Percentiles rank a stretch among this genome's conserved stretches.
Conservation (phyloP, 2,888 invertebrate species). For the Lottia gigantea region DNA sequence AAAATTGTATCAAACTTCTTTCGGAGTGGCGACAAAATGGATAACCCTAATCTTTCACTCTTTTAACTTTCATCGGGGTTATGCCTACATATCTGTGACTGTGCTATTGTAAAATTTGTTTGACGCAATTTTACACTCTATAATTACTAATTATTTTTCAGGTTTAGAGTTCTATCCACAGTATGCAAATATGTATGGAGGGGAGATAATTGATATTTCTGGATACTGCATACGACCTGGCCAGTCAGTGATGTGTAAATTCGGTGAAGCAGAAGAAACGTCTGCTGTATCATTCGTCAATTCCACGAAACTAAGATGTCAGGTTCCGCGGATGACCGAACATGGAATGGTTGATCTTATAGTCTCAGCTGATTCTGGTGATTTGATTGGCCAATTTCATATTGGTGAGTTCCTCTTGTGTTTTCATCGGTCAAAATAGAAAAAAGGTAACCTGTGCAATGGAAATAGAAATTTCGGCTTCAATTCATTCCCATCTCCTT, state of each 20-base stretch:
- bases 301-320: slow-evolving; percentile 78
- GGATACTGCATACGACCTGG: slow-evolving; percentile 89
- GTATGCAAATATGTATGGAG: slow-evolving; percentile 94
- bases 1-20: too few species aligned
- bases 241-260: slow-evolving; percentile 75
- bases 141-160: too few species aligned
- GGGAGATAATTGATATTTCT: slow-evolving; percentile 94
- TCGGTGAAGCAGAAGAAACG: slow-evolving; percentile 52
- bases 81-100: too few species aligned
- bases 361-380: slow-evolving; percentile 77
- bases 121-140: too few species aligned
- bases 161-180: slow-evolving; percentile 45
- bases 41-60: too few species aligned
- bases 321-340: slow-evolving; percentile 87
- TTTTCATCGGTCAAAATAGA: too few species aligned
- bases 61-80: too few species aligned
- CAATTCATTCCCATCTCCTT: too few species aligned
- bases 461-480: too few species aligned
- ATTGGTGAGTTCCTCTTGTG: neutral
- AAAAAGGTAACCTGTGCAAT: too few species aligned
- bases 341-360: slow-evolving; percentile 90
- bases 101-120: too few species aligned
- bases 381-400: neutral
- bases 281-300: slow-evolving; percentile 19
- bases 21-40: too few species aligned